Base-by-base conservation (phyloP, 1,140 invertebrate genomes). In the Aleiodes sp. region DNA sequence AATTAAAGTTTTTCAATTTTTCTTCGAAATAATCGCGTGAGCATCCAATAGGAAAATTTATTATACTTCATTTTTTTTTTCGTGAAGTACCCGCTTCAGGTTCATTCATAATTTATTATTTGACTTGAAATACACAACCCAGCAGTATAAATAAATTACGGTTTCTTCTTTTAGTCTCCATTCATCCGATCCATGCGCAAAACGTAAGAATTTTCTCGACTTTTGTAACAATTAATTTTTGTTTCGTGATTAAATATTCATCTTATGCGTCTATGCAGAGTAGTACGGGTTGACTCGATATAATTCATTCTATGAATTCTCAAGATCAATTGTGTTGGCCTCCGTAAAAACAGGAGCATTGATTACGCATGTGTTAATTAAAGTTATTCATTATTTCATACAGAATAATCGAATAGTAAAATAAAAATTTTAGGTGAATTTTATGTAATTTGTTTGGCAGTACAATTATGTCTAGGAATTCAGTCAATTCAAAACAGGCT, bases 1-100 rank as follows among this genome's bases (percentile, higher is more conserved):
- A n/a, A n/a, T n/a, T n/a, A n/a, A n/a, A n/a, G n/a, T n/a, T n/a
- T n/a, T n/a, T n/a, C n/a, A n/a, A n/a, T n/a, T n/a, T n/a, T n/a
- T n/a, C n/a, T n/a, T n/a, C n/a, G n/a, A n/a, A n/a, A n/a, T n/a
- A n/a, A n/a, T n/a, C n/a, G n/a, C n/a, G 39, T 52, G 46, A 52
- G 46, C 46, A 46, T 46, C 41, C 4, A 52, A 52, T 52, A 74
- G 61, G 72, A 79, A 82, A 77, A 70, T 75, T 75, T 75, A 78
- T 74, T 76, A 65, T 71, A 43, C 37, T 26, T 63, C 21, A 77
- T 69, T 73, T 26, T 43, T n/a, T 76, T 66, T 60, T 80, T n/a
- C n/a, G n/a, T n/a, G 46, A 52, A 52, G 46, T 24, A 52, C 46
- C 39, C 46, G 46, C 46, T 52, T 21, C 46, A 52, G 21, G n/a